phyloP scores from a whole-genome alignment of 2,113 vertebrate genomes.

The Varanus komodoensis region DNA sequence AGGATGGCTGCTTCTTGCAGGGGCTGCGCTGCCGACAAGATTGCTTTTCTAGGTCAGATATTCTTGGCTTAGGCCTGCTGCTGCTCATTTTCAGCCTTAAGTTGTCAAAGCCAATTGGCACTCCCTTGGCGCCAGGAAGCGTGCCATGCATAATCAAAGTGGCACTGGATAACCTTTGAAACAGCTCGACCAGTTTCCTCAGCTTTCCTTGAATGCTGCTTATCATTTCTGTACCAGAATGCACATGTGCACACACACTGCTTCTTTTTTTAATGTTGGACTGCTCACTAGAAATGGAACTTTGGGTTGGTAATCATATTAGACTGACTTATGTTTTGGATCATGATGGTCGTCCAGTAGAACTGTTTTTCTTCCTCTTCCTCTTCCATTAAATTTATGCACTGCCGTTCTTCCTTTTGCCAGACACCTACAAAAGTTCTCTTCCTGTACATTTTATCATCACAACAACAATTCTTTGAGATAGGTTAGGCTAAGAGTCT shows the following conservation, averaged over 20 bases:
- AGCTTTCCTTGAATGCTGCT: neutral
- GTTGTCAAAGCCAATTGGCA: neutral
- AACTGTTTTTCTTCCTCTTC: neutral
- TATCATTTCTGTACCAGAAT: neutral
- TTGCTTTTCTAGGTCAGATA: conserved; percentile 7
- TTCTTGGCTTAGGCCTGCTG: neutral
- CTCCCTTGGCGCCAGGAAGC: neutral
- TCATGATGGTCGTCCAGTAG: neutral
- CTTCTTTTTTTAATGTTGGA: neutral
- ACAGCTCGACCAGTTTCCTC: neutral
- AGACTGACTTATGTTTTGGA: neutral
- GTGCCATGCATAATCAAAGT: neutral
- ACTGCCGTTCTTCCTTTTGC: too few species aligned
- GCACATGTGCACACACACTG: neutral
- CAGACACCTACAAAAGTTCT: too few species aligned
- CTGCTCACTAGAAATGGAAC: neutral
- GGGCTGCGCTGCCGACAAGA: neutral
- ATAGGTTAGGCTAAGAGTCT: too few species aligned
- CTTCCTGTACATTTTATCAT: too few species aligned
- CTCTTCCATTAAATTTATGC: too few species aligned
- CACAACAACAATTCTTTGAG: too few species aligned
- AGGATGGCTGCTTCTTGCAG: neutral
- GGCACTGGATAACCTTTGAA: neutral
- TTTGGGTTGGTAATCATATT: neutral
- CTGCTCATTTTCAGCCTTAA: neutral